A percentile compares a stretch with the other conserved stretches of the same genome.
Conservation (phyloP, 2,797 vertebrate genomes). For the Mus minutoides region DNA sequence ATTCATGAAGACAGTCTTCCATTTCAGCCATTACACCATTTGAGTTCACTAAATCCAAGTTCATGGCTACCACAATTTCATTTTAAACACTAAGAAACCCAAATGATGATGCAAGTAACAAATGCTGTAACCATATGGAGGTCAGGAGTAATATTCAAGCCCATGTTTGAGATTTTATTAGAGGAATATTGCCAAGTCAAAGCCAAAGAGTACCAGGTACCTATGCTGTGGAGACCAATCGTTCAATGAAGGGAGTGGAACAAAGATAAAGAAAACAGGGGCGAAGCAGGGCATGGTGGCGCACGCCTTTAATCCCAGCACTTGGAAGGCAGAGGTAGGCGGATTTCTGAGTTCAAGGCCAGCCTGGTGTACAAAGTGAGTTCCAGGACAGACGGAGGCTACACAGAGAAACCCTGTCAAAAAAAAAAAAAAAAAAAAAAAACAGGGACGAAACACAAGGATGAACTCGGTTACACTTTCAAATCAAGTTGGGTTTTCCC, state of each 20-base stretch:
- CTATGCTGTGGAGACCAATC: not conserved
- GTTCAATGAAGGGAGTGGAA: not conserved
- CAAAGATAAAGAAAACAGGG: not conserved
- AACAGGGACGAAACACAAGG: not conserved
- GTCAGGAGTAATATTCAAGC: not conserved
- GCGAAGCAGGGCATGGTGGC: no score
- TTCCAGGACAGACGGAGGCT: no score
- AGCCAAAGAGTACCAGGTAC: not conserved
- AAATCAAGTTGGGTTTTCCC: not conserved
- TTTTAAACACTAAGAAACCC: slow-evolving; percentile 27
- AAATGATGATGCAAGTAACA: not conserved
- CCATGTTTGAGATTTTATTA: slow-evolving; percentile 35
- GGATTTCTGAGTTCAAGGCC: no score
- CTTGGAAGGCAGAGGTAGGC: no score
- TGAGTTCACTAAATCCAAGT: not conserved
- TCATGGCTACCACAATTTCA: not conserved
- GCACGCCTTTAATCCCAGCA: no score
- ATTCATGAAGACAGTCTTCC: not conserved
- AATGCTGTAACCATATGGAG: not conserved
- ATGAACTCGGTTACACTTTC: not conserved
- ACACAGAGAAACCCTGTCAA: no score
- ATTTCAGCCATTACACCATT: not conserved
- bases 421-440: not conserved
- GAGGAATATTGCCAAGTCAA: not conserved
- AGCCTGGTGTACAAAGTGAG: no score